Conservation (phyloP, 2,888 invertebrate genomes). For the Leucania comma region DNA sequence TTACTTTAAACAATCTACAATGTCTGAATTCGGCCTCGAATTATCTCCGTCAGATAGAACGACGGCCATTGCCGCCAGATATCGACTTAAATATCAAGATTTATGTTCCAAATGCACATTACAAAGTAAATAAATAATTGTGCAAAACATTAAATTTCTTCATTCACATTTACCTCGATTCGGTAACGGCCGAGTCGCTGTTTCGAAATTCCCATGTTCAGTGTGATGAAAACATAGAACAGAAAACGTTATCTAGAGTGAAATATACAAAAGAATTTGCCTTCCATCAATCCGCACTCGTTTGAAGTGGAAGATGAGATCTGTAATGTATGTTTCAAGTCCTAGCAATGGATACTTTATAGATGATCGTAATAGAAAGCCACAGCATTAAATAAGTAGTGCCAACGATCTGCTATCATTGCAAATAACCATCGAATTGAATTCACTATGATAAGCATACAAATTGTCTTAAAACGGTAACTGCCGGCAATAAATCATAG, state of each 20-base stretch:
- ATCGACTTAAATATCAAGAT: conserved; percentile 35
- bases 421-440: background rate
- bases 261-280: no score
- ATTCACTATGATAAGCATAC: background rate
- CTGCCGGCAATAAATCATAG: background rate
- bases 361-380: background rate
- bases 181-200: conserved; percentile 13
- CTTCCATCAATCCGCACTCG: no score
- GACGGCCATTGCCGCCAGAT: conserved; percentile 33
- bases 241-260: background rate
- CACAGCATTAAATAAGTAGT: background rate
- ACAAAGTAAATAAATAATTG: conserved; percentile 40
- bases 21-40: conserved; percentile 57
- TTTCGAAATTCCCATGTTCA: conserved; percentile 29
- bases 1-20: conserved; percentile 40
- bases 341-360: background rate
- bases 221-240: background rate
- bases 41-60: conserved; percentile 26
- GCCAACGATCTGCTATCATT: background rate
- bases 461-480: background rate
- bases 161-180: conserved; percentile 33
- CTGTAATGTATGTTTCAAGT: no score
- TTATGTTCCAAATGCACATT: conserved; percentile 35
- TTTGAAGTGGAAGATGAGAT: no score
- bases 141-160: conserved; percentile 33